phyloP scores from a whole-genome alignment of 2,113 vertebrate genomes.

The Nannobrachium achirus region DNA sequence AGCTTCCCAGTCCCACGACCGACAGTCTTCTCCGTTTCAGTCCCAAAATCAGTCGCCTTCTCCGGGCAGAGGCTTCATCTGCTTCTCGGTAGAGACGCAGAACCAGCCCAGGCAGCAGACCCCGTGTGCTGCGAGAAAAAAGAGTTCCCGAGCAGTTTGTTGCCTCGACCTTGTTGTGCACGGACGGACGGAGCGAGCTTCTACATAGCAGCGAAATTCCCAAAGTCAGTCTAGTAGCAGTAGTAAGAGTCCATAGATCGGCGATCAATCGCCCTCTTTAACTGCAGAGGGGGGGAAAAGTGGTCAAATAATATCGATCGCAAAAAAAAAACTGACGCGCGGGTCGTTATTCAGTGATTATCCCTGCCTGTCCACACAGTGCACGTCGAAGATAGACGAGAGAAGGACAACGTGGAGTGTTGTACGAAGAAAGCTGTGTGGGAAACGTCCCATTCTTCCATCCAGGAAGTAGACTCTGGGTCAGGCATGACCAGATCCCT shows the following conservation, averaged over 20 bases:
- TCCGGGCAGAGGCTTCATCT: conserved; percentile 47
- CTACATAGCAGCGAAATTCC: conserved; percentile 78
- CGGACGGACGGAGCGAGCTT: conserved; percentile 72
- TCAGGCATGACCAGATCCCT: conserved; percentile 66
- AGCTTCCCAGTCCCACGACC: conserved; percentile 17
- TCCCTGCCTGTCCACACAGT: conserved; percentile 75
- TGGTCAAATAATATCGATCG: conserved; percentile 60
- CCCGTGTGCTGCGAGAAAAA: conserved; percentile 56
- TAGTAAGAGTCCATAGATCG: conserved; percentile 59
- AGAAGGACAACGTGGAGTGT: conserved; percentile 62
- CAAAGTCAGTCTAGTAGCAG: conserved; percentile 60
- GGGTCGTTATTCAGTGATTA: conserved; percentile 78
- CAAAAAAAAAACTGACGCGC: no score
- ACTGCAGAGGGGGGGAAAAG: conserved; percentile 60
- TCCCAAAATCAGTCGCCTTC: conserved; percentile 57
- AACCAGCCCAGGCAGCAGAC: no score
- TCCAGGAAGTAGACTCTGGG: conserved; percentile 88
- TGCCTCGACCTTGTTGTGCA: conserved; percentile 69
- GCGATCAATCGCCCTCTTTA: conserved; percentile 68
- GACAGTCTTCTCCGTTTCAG: conserved; percentile 43
- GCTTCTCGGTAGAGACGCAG: conserved; percentile 64
- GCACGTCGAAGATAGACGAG: conserved; percentile 46
- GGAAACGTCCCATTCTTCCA: conserved; percentile 87
- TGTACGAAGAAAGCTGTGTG: conserved; percentile 68
- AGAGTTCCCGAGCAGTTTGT: conserved; percentile 59